phyloP scores from a whole-genome alignment of 2,113 vertebrate genomes.

The Apodemus sylvaticus region DNA sequence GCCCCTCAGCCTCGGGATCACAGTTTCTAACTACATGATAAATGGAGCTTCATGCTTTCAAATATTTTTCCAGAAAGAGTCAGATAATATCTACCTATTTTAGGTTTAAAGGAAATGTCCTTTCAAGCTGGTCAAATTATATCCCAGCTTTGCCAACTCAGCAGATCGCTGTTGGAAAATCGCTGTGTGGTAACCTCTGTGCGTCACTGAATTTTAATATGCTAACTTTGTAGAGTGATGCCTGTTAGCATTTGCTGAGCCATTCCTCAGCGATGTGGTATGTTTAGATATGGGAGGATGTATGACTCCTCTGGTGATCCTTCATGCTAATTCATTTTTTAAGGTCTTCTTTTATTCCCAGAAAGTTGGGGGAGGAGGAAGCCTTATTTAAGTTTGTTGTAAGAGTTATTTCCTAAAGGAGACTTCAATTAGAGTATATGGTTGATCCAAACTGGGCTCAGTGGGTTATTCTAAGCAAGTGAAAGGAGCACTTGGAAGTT shows the following conservation, averaged over 20 bases:
- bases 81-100: not conserved
- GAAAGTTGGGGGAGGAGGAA: not conserved
- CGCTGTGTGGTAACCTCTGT: not conserved
- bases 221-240: not conserved
- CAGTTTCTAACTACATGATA: not conserved
- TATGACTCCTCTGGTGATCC: not conserved
- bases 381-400: constrained; percentile 14
- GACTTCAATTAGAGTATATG: not conserved
- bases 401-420: not conserved
- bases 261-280: not conserved
- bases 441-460: not conserved
- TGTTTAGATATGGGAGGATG: constrained; percentile 2
- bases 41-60: constrained; percentile 5
- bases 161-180: not conserved
- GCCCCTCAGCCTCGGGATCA: not conserved
- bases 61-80: not conserved
- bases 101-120: not conserved
- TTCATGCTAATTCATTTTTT: not conserved
- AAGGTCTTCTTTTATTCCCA: not conserved
- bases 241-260: not conserved
- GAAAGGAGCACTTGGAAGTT: not conserved
- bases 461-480: not conserved
- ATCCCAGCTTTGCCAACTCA: not conserved
- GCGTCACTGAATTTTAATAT: not conserved
- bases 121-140: constrained; percentile 25